phyloP scores from a whole-genome alignment of 2,888 invertebrate genomes.

The Megaustenia siamemsis region DNA sequence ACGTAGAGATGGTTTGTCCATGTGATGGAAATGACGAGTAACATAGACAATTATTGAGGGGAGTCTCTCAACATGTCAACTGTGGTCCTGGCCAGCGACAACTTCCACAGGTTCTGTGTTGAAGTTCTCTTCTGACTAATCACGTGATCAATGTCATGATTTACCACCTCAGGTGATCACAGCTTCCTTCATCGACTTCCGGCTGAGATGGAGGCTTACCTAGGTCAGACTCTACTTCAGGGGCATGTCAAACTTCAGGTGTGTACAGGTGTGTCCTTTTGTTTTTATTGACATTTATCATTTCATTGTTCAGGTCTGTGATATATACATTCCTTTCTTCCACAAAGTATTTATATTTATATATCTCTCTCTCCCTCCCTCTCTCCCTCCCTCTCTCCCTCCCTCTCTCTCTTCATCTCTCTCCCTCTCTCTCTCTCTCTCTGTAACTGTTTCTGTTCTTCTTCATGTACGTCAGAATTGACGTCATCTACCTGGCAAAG shows the following conservation, averaged over 20 bases:
- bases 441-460: not conserved
- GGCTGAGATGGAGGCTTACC: slow-evolving; percentile 47
- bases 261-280: not conserved
- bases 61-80: too few species aligned
- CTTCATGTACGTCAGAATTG: not conserved
- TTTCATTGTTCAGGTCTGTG: not conserved
- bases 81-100: too few species aligned
- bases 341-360: not conserved
- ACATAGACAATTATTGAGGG: too few species aligned
- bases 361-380: not conserved
- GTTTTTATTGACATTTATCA: too few species aligned
- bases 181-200: slow-evolving; percentile 55
- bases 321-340: not conserved
- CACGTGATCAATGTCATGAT: too few species aligned
- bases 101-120: too few species aligned
- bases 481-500: not conserved
- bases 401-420: not conserved
- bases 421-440: slow-evolving; percentile 1
- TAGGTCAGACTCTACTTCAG: slow-evolving; percentile 22
- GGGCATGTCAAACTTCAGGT: slow-evolving; percentile 40
- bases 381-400: not conserved
- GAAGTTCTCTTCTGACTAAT: too few species aligned
- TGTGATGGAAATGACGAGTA: too few species aligned
- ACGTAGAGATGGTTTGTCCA: too few species aligned
- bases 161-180: slow-evolving; percentile 26